Evolutionary conservation across 1,140 invertebrate species (phyloP), one percentile per base, ranked within the genome.

Genomic region (Helicoverpa zea): DNA sequence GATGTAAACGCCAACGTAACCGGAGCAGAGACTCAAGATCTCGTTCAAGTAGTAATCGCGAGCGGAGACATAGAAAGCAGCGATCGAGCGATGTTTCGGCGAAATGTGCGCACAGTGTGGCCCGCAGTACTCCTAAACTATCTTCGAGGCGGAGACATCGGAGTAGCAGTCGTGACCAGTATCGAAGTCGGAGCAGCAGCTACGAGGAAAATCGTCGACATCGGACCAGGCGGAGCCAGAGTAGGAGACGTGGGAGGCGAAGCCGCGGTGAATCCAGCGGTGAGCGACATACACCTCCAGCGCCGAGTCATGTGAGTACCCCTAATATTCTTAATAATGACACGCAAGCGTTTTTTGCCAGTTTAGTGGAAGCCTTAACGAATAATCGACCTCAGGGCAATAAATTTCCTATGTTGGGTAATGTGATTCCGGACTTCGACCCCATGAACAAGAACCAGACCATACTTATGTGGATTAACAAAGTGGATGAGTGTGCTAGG

Each of bases 381-480:
- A 54, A 54, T 13, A 54, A 14, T 54, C 51, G 51, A 54, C 0
- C 51, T 54, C 51, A 54, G 12, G 76, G 83, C 3, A 83, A 85
- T 49, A 83, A 79, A 52, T 85, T 85, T 66, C 79, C 83, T 16
- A 72, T 80, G 75, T 16, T 82, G 56, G 79, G 76, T 14, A 87
- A 87, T 73, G 86, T 87, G 13, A 79, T 87, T 58, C 83, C 86
- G 2, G 81, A 87, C 14, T 87, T 87, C 80, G 84, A 84, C 72
- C 81, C 83, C 5, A 82, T 86, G 83, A 35, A 61, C 9, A 81
- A 85, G 30, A 68, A 51, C 3, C 84, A 85, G 66, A 80, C 81
- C 14, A 74, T 85, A 23, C 16, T 49, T 16, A 74, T 63, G 35
- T 83, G 81, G 84, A 23, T 85, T 3, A 77, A 23, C 59, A 85